Evolutionary conservation across 2,888 invertebrate genomes (phyloP).

Genomic region (Drosophila sordidapex): DNA sequence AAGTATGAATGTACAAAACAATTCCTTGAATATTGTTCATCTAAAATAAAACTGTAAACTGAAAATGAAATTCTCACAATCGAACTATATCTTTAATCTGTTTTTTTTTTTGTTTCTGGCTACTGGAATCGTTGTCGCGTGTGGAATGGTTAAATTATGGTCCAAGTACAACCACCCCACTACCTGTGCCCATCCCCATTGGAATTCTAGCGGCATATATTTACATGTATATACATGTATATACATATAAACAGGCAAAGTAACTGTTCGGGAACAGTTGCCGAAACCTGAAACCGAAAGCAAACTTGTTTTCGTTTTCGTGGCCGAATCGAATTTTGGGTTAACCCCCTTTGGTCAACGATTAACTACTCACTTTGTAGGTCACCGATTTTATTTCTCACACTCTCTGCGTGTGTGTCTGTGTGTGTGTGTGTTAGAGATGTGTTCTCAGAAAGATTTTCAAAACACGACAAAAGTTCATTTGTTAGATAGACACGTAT

Average conservation of each 20-base stretch:
- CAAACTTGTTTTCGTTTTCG: conserved; percentile 2
- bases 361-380: conserved; percentile 68
- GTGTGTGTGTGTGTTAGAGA: conserved; percentile 3
- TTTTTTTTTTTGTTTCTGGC: not conserved
- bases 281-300: not conserved
- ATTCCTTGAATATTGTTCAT: conserved; percentile 55
- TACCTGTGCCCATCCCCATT: conserved; percentile 1
- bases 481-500: not conserved
- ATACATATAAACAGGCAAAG: conserved; percentile 15
- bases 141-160: conserved; percentile 21
- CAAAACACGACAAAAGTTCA: not conserved
- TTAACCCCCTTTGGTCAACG: conserved; percentile 31
- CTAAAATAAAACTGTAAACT: conserved; percentile 49
- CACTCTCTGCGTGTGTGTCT: not conserved
- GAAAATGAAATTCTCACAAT: conserved; percentile 9
- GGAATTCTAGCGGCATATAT: not conserved
- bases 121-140: not conserved
- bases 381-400: conserved; percentile 53
- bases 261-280: conserved; percentile 12
- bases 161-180: not conserved
- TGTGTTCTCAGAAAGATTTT: not conserved
- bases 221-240: conserved; percentile 6
- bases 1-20: conserved; percentile 63
- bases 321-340: conserved; percentile 8
- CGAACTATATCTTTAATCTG: not conserved